phyloP scores from a whole-genome alignment of 2,797 vertebrate genomes.

The Linurgus olivaceus region DNA sequence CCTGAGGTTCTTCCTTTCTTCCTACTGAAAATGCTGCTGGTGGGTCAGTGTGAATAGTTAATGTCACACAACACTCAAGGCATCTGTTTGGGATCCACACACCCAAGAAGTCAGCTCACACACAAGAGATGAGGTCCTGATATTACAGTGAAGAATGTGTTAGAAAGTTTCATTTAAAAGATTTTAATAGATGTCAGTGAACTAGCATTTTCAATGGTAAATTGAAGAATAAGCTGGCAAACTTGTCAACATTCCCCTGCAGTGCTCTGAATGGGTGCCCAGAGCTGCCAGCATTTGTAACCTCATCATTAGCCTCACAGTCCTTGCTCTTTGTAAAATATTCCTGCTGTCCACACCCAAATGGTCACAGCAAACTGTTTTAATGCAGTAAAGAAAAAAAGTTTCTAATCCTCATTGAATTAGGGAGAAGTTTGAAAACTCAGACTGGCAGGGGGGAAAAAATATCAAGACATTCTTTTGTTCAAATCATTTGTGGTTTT shows the following conservation, averaged over 20 bases:
- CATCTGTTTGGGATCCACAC: not conserved
- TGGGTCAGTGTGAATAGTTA: not conserved
- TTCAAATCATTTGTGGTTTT: not conserved
- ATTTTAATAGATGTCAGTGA: not conserved
- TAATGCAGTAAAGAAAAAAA: not conserved
- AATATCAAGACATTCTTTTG: not conserved
- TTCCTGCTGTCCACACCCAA: not conserved
- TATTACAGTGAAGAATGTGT: not conserved
- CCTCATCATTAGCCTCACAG: not conserved
- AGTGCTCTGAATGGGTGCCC: not conserved
- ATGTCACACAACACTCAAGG: not conserved
- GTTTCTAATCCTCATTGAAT: not conserved
- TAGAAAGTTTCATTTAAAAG: not conserved
- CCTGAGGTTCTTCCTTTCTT: not conserved
- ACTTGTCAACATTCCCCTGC: not conserved
- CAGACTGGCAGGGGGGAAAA: not conserved
- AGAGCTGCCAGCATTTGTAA: not conserved
- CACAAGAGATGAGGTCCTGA: not conserved
- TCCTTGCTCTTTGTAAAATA: slow-evolving; percentile 14
- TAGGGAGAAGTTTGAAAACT: not conserved
- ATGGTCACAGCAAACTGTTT: not conserved
- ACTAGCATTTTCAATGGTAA: not conserved
- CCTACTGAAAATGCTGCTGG: not conserved
- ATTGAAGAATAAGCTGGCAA: not conserved
- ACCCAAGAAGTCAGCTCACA: not conserved